These are phyloP conservation scores for Meloidogyne hapla DNA, from an alignment of 1,140 invertebrate species.

Conservation along the genomic window DNA sequence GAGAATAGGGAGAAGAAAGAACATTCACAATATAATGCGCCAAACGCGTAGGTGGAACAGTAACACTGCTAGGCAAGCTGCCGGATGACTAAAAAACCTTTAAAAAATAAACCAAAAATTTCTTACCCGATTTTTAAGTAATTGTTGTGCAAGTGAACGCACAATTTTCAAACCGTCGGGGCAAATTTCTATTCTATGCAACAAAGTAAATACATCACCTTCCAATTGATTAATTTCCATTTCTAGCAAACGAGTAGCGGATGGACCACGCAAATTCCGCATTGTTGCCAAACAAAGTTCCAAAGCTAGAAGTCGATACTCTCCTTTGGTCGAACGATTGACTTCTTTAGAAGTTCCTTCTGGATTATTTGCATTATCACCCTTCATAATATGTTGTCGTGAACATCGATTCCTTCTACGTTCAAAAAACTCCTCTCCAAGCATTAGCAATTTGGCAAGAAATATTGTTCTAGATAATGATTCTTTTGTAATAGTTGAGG, in stretches of 20 bases:
- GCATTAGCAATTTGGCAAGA: constrained; percentile 29
- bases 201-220: constrained; percentile 21
- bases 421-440: constrained; percentile 19
- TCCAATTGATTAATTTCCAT: constrained; percentile 46
- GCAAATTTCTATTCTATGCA: constrained; percentile 18
- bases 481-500: constrained; percentile 18
- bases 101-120: constrained; percentile 5
- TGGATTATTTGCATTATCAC: not conserved
- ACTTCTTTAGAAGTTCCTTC: not conserved
- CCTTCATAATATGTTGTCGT: not conserved
- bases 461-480: constrained; percentile 34
- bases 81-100: not conserved
- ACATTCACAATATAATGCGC: constrained; percentile 42
- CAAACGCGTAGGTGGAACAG: constrained; percentile 31
- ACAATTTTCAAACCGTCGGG: constrained; percentile 13
- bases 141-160: not conserved
- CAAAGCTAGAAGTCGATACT: constrained; percentile 24
- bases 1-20: constrained; percentile 25
- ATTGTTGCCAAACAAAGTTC: constrained; percentile 33
- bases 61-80: not conserved
- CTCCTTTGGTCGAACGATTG: not conserved
- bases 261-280: constrained; percentile 36
- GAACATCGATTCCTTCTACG: not conserved
- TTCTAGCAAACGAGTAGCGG: constrained; percentile 45
- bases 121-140: not conserved